Base-by-base conservation (phyloP, 2,888 invertebrate species). In the Selenia dentaria region DNA sequence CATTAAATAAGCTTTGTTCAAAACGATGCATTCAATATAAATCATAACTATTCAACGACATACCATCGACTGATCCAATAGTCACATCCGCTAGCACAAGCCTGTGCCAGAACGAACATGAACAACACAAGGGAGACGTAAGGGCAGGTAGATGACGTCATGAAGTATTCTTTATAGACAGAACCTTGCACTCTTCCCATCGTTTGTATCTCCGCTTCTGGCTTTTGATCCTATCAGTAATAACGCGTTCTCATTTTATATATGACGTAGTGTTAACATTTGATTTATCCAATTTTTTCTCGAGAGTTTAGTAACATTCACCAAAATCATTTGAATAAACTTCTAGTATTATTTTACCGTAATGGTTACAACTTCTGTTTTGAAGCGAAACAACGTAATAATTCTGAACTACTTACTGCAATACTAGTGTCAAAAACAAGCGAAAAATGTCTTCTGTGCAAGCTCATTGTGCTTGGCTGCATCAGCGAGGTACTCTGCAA, bases 51-150 rank as follows among this genome's bases (percentile, higher is more conserved):
- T n/a, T n/a, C n/a, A n/a, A n/a, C n/a, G n/a, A n/a, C n/a, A n/a
- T n/a, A 90, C 88, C 89, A 89, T 67, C 73, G 65, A 58, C 81
- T 83, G 22, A 88, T 83, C 91, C 90, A 91, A 60, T 76, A 90
- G 54, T 91, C 91, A 35, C 84, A 80, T 18, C 74, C 77, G 48
- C 89, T 89, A 0, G 88, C 89, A 53, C 79, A 86, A 32, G 73
- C 66, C 75, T 96, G 95, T 2, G 94, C 92, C 1, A 93, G 33
- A 0, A 95, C 5, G 47, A 89, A 90, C 75, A 83, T 65, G 5
- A 75, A 51, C n/a, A 68, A 51, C 1, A 85, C 88, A 1, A 83
- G 12, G 12, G 51, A 39, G 5, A 77, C 79, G 45, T 68, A 71
- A 1, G 71, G 65, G 32, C 77, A 79, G 0, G 79, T 55, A 1